Evolutionary conservation across 2,797 vertebrate genomes (phyloP).

Genomic region (Octomys mimax): DNA sequence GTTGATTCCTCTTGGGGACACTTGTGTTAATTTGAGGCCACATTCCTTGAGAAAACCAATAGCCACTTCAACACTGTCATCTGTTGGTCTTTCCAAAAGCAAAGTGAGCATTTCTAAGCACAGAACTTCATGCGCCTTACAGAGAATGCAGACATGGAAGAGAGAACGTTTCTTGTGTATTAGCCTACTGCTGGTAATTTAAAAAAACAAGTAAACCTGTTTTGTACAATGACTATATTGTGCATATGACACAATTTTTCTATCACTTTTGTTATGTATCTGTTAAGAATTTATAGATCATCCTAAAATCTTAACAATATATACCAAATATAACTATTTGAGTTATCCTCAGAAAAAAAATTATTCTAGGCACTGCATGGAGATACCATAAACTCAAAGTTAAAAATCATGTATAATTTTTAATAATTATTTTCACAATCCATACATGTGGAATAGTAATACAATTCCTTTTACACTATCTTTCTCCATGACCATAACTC

Average conservation of each 20-base stretch:
- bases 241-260: slow-evolving; percentile 35
- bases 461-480: background rate
- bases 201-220: slow-evolving; percentile 28
- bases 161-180: slow-evolving; percentile 3
- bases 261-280: slow-evolving; percentile 38
- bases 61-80: slow-evolving; percentile 98
- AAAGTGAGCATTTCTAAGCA: slow-evolving; percentile 98
- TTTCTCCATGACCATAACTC: background rate
- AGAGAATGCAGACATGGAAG: background rate
- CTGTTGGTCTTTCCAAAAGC: slow-evolving; percentile 97
- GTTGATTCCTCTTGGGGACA: slow-evolving; percentile 97
- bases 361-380: background rate
- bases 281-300: slow-evolving; percentile 45
- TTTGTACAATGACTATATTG: slow-evolving; percentile 18
- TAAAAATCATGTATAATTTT: slow-evolving; percentile 44
- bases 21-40: slow-evolving; percentile 97
- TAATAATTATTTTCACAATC: slow-evolving; percentile 61
- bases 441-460: background rate
- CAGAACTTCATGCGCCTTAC: slow-evolving; percentile 97
- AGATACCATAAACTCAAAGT: slow-evolving; percentile 44
- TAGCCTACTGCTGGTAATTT: background rate
- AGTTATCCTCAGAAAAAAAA: slow-evolving; percentile 51
- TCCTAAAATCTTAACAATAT: slow-evolving; percentile 12
- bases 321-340: background rate
- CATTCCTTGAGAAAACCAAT: slow-evolving; percentile 98